These are phyloP conservation scores for Maccullochella peelii DNA, from an alignment of 2,113 vertebrate genomes.

Conservation along the genomic window DNA sequence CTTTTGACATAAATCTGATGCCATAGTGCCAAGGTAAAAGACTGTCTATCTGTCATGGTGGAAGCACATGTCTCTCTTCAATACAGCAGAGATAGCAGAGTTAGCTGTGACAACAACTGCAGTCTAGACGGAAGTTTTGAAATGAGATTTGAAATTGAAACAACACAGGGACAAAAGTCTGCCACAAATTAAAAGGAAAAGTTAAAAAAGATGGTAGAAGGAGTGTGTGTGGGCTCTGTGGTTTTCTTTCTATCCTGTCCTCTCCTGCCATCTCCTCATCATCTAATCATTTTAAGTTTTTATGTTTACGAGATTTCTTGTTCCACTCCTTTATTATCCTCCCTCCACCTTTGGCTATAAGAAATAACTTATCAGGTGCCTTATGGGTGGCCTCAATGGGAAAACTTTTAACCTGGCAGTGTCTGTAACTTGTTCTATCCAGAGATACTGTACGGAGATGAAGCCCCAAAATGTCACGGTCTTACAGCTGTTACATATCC, in stretches of 20 bases:
- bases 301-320: conserved; percentile 26
- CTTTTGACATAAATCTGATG: too few species aligned
- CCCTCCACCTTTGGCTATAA: background rate
- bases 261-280: background rate
- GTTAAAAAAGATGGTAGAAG: background rate
- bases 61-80: background rate
- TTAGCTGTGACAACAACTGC: background rate
- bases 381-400: conserved; percentile 31
- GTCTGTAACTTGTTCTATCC: background rate
- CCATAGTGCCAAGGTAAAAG: background rate
- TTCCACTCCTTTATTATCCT: conserved; percentile 13
- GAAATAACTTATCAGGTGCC: background rate
- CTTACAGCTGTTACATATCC: conserved; percentile 2
- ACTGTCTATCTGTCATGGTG: background rate
- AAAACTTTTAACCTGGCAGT: background rate
- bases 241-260: background rate
- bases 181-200: background rate
- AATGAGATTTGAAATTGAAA: conserved; percentile 6
- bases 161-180: background rate
- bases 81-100: too few species aligned
- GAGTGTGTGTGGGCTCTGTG: conserved; percentile 1
- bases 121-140: background rate
- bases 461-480: background rate
- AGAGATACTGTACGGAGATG: background rate
- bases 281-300: conserved; percentile 21